Evolutionary conservation across 1,140 invertebrate species (phyloP), one percentile per base, ranked within the genome.

Genomic region (Latrodectus geometricus): DNA sequence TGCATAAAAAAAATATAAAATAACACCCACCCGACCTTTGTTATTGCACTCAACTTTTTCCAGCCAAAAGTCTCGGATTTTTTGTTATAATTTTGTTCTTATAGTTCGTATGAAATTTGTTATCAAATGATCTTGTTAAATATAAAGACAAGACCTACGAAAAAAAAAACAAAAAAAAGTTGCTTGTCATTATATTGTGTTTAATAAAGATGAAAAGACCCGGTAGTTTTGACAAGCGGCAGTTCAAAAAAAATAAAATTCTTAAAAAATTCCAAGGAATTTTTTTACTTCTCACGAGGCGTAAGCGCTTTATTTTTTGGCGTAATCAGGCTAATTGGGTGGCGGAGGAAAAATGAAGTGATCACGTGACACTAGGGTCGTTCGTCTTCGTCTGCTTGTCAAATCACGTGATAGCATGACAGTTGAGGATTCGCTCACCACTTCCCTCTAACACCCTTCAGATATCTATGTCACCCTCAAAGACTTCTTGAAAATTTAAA

Each of bases 131-230:
- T 86, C 83, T 86, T 86, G 83, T 86, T 84, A 84, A 76, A 75
- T 77, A 86, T 77, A 86, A 86, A 86, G 83, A 77, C 83, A 69
- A 66, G 56, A 66, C 52, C 48, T 49, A 82, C 69, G 17, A 15
- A 73, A 76, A 61, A 20, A 61, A n/a, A 61, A 81, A 49, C 65
- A 70, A 86, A 81, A 86, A 72, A 61, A 14, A n/a, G 61, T 73
- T 83, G 66, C 79, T 86, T 86, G 83, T 86, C 83, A 86, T 78
- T 86, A 86, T 86, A 86, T 78, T 86, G 83, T 86, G 83, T 86
- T 86, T 86, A 86, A 86, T 86, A 86, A 86, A 86, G 83, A 86
- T 78, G 83, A 86, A 86, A 86, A 86, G 74, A 70, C 83, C 56
- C 61, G 65, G 83, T 50, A 78, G 48, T 72, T 86, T 77, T 86